Conservation (phyloP, 2,113 vertebrate genomes). For the Capra hircus region DNA sequence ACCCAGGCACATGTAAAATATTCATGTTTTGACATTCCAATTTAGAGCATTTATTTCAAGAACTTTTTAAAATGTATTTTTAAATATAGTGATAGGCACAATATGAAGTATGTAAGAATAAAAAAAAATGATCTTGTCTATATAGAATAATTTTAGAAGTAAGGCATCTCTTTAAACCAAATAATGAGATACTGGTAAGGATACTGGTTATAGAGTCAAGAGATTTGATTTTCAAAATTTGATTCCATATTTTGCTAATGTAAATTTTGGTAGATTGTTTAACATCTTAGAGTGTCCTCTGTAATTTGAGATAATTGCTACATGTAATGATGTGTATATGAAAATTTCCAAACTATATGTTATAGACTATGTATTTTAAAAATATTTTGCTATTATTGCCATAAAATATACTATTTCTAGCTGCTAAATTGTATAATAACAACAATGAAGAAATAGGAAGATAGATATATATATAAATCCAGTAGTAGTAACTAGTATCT, state of each 20-base stretch:
- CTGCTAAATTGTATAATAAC: not conserved
- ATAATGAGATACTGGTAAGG: not conserved
- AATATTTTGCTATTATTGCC: not conserved
- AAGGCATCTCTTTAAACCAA: not conserved
- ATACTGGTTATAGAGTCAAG: not conserved
- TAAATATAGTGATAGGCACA: not conserved
- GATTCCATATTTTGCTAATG: not conserved
- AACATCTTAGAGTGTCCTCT: not conserved
- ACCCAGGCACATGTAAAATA: not conserved
- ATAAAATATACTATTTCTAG: not conserved
- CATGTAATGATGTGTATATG: not conserved
- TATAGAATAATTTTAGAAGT: not conserved
- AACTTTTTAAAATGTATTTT: not conserved
- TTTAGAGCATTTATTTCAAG: constrained; percentile 3
- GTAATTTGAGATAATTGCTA: not conserved
- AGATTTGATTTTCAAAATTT: constrained; percentile 29
- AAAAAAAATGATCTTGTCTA: not conserved
- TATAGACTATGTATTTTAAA: not conserved
- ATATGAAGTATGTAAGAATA: not conserved
- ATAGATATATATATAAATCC: not conserved
- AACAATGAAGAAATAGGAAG: not conserved
- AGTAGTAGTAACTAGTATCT: not conserved
- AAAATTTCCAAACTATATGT: not conserved
- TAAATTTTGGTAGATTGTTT: not conserved
- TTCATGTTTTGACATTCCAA: constrained; percentile 3